Evolutionary conservation across 2,113 vertebrate genomes (phyloP).

Genomic region (Heteronetta atricapilla): DNA sequence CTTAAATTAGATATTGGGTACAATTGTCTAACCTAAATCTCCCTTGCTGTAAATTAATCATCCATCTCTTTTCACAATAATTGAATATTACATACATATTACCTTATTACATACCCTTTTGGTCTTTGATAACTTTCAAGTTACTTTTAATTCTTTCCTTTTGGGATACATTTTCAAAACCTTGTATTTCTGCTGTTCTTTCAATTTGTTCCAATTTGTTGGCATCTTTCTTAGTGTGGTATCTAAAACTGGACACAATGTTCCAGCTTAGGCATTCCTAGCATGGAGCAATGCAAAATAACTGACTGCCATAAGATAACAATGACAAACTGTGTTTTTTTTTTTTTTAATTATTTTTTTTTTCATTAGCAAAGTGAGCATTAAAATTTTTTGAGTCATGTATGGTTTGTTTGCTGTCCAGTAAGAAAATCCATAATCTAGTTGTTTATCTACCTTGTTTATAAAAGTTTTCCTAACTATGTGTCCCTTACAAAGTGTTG

Average conservation of each 20-base stretch:
- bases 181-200: not conserved
- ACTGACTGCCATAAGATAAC: not conserved
- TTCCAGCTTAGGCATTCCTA: not conserved
- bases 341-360: too few relatives aligned
- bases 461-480: not conserved
- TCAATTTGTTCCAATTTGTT: not conserved
- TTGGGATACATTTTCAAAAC: not conserved
- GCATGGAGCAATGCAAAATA: not conserved
- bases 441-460: not conserved
- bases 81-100: too few relatives aligned
- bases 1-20: not conserved
- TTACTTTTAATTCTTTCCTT: not conserved
- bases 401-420: not conserved
- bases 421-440: not conserved
- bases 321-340: not conserved
- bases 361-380: not conserved
- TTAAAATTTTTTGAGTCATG: not conserved
- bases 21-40: not conserved
- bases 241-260: not conserved
- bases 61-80: not conserved
- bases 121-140: not conserved
- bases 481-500: not conserved
- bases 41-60: not conserved
- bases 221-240: not conserved
- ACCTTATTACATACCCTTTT: not conserved